phyloP scores from a whole-genome alignment of 2,888 invertebrate genomes.

The Chelonus formosanus region DNA sequence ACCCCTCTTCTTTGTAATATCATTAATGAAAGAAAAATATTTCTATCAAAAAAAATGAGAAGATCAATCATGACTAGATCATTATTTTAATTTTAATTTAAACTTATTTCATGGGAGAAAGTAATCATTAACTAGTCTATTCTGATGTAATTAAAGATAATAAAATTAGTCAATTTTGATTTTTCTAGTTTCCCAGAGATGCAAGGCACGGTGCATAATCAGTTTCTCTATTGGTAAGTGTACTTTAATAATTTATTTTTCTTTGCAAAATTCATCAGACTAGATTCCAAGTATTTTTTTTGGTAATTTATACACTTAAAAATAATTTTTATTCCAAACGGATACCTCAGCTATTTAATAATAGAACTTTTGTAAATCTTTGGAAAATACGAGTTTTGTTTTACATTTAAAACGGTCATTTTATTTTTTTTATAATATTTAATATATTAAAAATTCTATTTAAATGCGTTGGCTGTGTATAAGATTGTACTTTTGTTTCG shows the following conservation, averaged over 20 bases:
- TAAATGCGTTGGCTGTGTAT: constrained; percentile 63
- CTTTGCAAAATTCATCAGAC: constrained; percentile 21
- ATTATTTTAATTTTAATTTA: too few species aligned
- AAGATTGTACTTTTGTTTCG: constrained; percentile 65
- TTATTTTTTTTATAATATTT: constrained; percentile 10
- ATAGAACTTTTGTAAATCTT: background rate
- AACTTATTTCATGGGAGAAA: too few species aligned
- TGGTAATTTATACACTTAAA: too few species aligned
- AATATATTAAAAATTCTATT: constrained; percentile 42
- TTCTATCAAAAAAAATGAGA: too few species aligned
- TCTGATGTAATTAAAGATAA: background rate
- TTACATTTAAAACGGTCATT: too few species aligned
- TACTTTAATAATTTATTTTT: constrained; percentile 26
- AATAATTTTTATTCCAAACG: too few species aligned
- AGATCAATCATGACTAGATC: too few species aligned
- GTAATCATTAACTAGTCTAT: too few species aligned
- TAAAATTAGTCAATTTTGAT: constrained; percentile 22
- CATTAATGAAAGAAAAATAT: too few species aligned
- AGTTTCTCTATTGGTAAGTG: constrained; percentile 33
- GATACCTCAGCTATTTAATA: background rate
- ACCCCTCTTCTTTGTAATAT: too few species aligned
- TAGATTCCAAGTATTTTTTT: constrained; percentile 13
- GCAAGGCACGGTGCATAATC: constrained; percentile 63
- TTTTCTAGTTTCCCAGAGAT: constrained; percentile 55
- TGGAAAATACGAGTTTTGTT: constrained; percentile 13